These are phyloP conservation scores for Meloe dianella DNA, from an alignment of 2,888 invertebrate species.

Conservation along the genomic window DNA sequence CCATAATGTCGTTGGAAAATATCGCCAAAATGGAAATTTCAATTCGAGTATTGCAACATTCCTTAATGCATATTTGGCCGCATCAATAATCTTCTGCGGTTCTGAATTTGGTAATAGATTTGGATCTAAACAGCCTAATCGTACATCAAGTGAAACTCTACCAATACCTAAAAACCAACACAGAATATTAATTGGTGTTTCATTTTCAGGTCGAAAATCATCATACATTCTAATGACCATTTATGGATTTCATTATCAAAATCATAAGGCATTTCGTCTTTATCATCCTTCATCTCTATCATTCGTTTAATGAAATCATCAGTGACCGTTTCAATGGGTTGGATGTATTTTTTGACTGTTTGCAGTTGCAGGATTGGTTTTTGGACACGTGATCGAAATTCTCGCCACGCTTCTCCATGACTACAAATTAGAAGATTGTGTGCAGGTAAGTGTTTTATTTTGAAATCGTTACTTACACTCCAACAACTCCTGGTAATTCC, in stretches of 20 bases:
- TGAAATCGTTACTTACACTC: constrained; percentile 65
- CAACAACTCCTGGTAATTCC: constrained; percentile 73
- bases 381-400: constrained; percentile 78
- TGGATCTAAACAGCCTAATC: constrained; percentile 69
- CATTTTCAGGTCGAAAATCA: not conserved
- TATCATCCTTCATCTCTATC: constrained; percentile 62
- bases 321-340: constrained; percentile 73
- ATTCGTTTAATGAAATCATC: constrained; percentile 71
- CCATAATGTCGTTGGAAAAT: constrained; percentile 70
- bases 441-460: no score
- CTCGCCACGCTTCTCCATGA: constrained; percentile 83
- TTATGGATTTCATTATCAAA: constrained; percentile 76
- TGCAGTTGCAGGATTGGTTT: constrained; percentile 77
- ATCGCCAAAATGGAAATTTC: constrained; percentile 71
- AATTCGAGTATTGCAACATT: constrained; percentile 71
- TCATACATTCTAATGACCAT: constrained; percentile 78
- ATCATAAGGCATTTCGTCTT: constrained; percentile 68
- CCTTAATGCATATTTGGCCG: constrained; percentile 70
- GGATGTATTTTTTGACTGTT: constrained; percentile 74
- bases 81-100: constrained; percentile 69
- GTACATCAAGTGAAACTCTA: constrained; percentile 69
- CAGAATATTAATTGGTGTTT: constrained; percentile 9
- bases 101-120: constrained; percentile 59
- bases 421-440: constrained; percentile 59
- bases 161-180: constrained; percentile 70